Base-by-base conservation (phyloP, 2,113 vertebrate genomes). In the Spermophilus dauricus region DNA sequence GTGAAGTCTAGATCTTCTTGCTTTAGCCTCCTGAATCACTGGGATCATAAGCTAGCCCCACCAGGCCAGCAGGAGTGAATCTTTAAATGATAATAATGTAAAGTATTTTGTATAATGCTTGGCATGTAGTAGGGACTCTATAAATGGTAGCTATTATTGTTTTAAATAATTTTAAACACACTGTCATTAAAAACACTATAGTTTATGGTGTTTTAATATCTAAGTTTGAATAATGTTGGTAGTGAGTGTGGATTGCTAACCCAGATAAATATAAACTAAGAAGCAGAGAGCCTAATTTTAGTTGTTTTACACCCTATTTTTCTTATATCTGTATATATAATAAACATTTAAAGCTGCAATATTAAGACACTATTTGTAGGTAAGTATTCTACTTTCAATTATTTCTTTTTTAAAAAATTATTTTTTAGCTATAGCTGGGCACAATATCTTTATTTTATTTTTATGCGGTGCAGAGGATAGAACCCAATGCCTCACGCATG, bases 241-340 rank as follows among this genome's bases (percentile, higher is more conserved):
- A 69, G 34, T 63, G 53, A 61, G 34, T 16, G n/a, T 82, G 56
- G 32, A 69, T 34, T 22, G 12, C n/a, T 82, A 65, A 37, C 13
- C 13, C 39, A 78, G 34, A 53, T 32, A 89, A 96, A 80, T 76
- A 56, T 78, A 86, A 65, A 81, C 4, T 89, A 75, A 88, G 51
- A 93, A 90, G 32, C 37, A 89, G n/a, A 42, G 7, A 93, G 22
- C 4, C 78, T 94, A 82, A 72, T 82, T 95, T 80, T 86, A 84
- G 53, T 86, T 85, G 76, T 73, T 94, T 86, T 80, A 24, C 94
- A 16, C 26, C 56, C 90, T 95, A 26, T 77, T 88, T 85, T 39
- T 5, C 42, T 87, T 78, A 37, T 76, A 65, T 97, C 67, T 96
- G 2, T 67, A 75, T 69, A 69, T 75, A 8, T 34, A 48, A 65